A percentile compares a stretch with the other conserved stretches of the same genome.
These are phyloP conservation scores for Rotaria sp. DNA, from an alignment of 2,888 invertebrate genomes.

Conservation along the genomic window DNA sequence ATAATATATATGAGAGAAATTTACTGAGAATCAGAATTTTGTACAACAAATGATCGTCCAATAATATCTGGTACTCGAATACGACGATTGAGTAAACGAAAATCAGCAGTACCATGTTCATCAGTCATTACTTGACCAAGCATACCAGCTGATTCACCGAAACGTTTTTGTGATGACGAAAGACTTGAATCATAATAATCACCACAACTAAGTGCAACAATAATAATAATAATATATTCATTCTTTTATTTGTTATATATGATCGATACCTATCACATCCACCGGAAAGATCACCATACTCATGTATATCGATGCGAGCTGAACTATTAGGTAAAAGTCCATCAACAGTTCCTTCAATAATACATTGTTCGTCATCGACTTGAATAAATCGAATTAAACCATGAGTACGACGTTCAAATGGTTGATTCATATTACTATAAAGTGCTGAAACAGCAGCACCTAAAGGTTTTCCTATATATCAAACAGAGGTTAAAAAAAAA, in stretches of 20 bases:
- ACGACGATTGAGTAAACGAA: conserved; percentile 62
- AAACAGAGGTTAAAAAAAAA: neutral
- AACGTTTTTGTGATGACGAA: neutral
- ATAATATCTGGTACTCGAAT: conserved; percentile 62
- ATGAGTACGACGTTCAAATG: conserved; percentile 54
- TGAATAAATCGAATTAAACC: conserved; percentile 74
- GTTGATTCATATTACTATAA: neutral
- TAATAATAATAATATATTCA: neutral
- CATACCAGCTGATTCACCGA: conserved; percentile 59
- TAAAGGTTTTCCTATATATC: neutral
- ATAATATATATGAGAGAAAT: neutral
- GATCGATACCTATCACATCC: conserved; percentile 60
- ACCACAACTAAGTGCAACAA: neutral
- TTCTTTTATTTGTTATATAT: neutral
- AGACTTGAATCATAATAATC: neutral
- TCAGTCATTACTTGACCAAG: conserved; percentile 64
- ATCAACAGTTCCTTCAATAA: conserved; percentile 77
- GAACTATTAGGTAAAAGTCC: conserved; percentile 64
- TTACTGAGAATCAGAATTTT: conserved; percentile 6
- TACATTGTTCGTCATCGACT: conserved; percentile 60
- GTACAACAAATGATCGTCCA: conserved; percentile 60
- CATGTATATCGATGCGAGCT: conserved; percentile 64
- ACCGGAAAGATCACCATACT: conserved; percentile 68
- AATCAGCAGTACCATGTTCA: conserved; percentile 63
- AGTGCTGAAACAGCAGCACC: neutral